Evolutionary conservation across 2,797 vertebrate genomes (phyloP).

Genomic region (Thunnus albacares): DNA sequence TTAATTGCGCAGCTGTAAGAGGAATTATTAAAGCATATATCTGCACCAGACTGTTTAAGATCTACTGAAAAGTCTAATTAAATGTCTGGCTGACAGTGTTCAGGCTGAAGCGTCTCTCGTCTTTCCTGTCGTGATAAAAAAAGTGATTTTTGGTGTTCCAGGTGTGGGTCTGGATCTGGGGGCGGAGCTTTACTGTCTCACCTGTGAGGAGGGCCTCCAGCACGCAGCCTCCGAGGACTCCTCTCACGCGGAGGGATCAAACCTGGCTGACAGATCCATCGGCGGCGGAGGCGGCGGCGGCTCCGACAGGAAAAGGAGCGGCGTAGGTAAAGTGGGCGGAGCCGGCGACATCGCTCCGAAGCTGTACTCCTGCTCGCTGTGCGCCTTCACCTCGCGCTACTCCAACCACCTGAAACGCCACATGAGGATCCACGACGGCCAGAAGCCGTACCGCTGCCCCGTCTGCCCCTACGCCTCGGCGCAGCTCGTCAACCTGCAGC

Average conservation of each 20-base stretch:
- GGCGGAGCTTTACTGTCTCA: constrained; percentile 82
- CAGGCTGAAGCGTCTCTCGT: too few relatives aligned
- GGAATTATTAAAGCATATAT: too few relatives aligned
- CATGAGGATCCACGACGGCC: constrained; percentile 97
- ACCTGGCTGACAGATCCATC: constrained; percentile 11
- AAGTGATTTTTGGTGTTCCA: constrained; percentile 29
- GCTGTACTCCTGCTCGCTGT: constrained; percentile 92
- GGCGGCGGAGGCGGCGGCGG: fast-evolving
- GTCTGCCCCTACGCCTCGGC: constrained; percentile 95
- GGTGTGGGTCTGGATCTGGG: constrained; percentile 84
- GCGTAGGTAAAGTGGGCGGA: background rate
- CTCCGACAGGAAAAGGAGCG: constrained; percentile 28
- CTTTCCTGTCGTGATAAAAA: background rate
- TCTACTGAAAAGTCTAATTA: too few relatives aligned
- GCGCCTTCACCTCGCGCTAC: constrained; percentile 95
- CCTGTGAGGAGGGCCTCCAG: constrained; percentile 75
- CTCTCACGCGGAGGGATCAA: constrained; percentile 32
- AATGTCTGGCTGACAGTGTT: too few relatives aligned
- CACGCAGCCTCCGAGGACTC: constrained; percentile 26
- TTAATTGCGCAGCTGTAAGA: too few relatives aligned
- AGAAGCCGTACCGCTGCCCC: constrained; percentile 94
- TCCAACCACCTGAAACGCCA: constrained; percentile 98
- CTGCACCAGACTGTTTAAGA: too few relatives aligned
- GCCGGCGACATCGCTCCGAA: constrained; percentile 64
- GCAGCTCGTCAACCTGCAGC: constrained; percentile 96